A percentile compares a stretch with the other conserved stretches of the same genome.
Conservation (phyloP, 2,797 vertebrate species). For the Myiotriccus ornatus region DNA sequence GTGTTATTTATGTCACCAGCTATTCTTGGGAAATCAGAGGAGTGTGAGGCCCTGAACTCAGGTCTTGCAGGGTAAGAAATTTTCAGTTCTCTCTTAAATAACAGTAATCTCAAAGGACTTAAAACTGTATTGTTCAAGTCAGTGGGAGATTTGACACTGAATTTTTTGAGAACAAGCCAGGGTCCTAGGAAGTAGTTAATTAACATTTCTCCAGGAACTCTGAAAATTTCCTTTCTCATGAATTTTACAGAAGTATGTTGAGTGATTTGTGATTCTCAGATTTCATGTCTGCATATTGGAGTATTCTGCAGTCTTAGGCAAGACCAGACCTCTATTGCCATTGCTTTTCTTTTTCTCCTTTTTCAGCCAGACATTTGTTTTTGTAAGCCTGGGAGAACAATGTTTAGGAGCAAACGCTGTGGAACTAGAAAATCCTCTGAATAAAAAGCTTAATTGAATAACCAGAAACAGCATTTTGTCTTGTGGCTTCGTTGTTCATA, state of each 20-base stretch:
- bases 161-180: background rate
- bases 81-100: slow-evolving; percentile 21
- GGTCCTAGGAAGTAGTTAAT: slow-evolving; percentile 17
- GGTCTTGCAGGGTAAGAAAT: background rate
- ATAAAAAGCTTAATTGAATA: background rate
- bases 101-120: background rate
- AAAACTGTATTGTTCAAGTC: background rate
- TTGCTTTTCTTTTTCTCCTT: background rate
- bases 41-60: background rate
- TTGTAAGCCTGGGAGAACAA: background rate
- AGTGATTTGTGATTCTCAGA: background rate
- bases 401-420: background rate
- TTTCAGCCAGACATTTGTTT: background rate
- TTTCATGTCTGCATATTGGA: background rate
- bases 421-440: background rate
- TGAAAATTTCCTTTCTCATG: background rate
- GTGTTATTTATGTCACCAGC: slow-evolving; percentile 31
- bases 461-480: background rate
- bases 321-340: background rate
- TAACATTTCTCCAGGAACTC: background rate
- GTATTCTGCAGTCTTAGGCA: background rate
- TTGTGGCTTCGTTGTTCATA: background rate
- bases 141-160: background rate
- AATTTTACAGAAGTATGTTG: background rate
- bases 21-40: slow-evolving; percentile 8